Evolutionary conservation across 2,888 invertebrate species (phyloP).

Genomic region (Macrosiphum euphorbiae): DNA sequence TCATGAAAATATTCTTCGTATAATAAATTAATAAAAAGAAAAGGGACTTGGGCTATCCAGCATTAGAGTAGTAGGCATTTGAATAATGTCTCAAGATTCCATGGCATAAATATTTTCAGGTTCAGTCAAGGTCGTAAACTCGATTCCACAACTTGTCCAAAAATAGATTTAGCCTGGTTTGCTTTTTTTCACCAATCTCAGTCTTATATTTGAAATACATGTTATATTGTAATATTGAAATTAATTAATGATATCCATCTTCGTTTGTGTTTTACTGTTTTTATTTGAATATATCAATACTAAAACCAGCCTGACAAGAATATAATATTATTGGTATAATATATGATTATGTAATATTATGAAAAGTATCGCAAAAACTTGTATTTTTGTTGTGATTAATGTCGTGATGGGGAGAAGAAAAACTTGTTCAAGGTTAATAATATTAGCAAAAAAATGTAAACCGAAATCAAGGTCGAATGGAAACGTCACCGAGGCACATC

Average conservation of each 20-base stretch:
- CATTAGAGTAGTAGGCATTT: not conserved
- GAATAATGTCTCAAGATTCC: not conserved
- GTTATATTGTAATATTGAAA: not conserved
- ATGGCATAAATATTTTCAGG: conserved; percentile 20
- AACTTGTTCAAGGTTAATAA: conserved; percentile 54
- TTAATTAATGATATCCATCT: not conserved
- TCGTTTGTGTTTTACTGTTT: not conserved
- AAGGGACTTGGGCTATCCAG: not conserved
- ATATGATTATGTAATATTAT: not conserved
- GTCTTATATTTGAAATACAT: not conserved
- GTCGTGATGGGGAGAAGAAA: conserved; percentile 18
- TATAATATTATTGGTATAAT: not conserved
- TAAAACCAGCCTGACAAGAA: not conserved
- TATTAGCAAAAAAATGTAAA: not conserved
- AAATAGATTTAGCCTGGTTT: conserved; percentile 28
- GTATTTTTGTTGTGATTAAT: not conserved
- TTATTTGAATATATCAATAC: not conserved
- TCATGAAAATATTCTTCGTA: not conserved
- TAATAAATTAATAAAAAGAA: not conserved
- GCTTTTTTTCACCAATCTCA: not conserved
- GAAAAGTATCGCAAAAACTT: conserved; percentile 12
- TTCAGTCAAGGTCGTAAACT: conserved; percentile 45
- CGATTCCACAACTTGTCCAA: conserved; percentile 40
- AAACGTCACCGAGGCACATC: conserved; percentile 3
- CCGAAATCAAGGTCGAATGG: conserved; percentile 15